Conservation (phyloP, 1,140 invertebrate genomes). For the Batillaria attramentaria region DNA sequence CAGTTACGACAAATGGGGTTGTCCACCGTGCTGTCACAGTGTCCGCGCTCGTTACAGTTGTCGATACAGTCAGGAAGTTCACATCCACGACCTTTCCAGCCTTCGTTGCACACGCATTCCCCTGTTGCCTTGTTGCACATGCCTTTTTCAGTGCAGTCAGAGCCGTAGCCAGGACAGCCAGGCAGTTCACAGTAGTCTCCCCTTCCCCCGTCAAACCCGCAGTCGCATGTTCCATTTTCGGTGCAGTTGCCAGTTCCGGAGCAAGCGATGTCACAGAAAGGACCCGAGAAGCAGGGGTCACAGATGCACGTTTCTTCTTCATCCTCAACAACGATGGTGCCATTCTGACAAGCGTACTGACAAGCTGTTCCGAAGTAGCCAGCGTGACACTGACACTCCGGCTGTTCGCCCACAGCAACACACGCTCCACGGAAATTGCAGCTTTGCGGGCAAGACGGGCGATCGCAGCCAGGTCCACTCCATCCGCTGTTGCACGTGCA, state of each 20-base stretch:
- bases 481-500: conserved; percentile 55
- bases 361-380: conserved; percentile 44
- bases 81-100: conserved; percentile 51
- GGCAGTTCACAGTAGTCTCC: conserved; percentile 49
- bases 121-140: conserved; percentile 49
- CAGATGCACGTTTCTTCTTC: conserved; percentile 42
- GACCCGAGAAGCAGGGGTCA: conserved; percentile 48
- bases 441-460: conserved; percentile 51
- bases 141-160: conserved; percentile 56
- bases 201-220: conserved; percentile 47
- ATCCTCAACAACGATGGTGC: conserved; percentile 31
- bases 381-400: conserved; percentile 38
- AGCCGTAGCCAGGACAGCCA: conserved; percentile 52
- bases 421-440: conserved; percentile 52
- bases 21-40: conserved; percentile 35
- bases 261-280: conserved; percentile 44
- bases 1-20: conserved; percentile 50
- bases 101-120: conserved; percentile 48
- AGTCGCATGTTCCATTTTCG: conserved; percentile 45
- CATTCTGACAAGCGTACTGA: conserved; percentile 46
- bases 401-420: conserved; percentile 28
- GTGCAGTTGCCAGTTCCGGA: conserved; percentile 47
- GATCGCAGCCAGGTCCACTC: conserved; percentile 47
- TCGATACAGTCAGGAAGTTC: conserved; percentile 44
- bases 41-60: conserved; percentile 51